A percentile compares a stretch with the other conserved stretches of the same genome.
Evolutionary conservation across 2,113 vertebrate species (phyloP).

Genomic region (Sigmodon hispidus): DNA sequence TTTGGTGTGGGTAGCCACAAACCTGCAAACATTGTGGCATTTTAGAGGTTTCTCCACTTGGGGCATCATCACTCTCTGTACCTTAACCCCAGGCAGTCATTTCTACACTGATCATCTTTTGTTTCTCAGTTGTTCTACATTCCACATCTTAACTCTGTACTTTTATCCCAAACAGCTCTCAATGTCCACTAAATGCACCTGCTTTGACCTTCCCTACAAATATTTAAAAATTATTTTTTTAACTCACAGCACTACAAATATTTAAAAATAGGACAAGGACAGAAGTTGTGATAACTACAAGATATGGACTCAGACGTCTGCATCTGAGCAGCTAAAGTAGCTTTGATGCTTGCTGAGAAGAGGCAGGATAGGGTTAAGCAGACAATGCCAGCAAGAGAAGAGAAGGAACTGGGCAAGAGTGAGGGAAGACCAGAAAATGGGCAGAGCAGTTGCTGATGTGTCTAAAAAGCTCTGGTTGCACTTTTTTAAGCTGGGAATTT

Average conservation of each 20-base stretch:
- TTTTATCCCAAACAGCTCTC: background rate
- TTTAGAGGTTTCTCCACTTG: background rate
- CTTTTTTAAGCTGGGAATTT: background rate
- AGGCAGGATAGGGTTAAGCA: background rate
- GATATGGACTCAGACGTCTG: background rate
- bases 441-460: accelerated
- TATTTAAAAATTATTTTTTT: background rate
- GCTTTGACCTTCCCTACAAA: background rate
- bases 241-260: background rate
- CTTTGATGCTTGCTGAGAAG: background rate
- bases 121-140: background rate
- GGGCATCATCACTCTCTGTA: background rate
- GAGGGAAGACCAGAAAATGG: background rate
- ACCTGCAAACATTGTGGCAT: background rate
- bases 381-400: background rate
- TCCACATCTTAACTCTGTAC: background rate
- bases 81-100: background rate
- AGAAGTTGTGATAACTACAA: background rate
- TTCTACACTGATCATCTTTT: background rate
- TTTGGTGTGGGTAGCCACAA: background rate
- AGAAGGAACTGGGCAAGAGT: background rate
- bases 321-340: background rate
- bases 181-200: background rate
- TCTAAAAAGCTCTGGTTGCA: background rate
- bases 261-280: background rate